Percentiles rank a stretch among this genome's conserved stretches.
These are phyloP conservation scores for Drosophila athabasca DNA, from an alignment of 1,140 invertebrate species.

Conservation along the genomic window DNA sequence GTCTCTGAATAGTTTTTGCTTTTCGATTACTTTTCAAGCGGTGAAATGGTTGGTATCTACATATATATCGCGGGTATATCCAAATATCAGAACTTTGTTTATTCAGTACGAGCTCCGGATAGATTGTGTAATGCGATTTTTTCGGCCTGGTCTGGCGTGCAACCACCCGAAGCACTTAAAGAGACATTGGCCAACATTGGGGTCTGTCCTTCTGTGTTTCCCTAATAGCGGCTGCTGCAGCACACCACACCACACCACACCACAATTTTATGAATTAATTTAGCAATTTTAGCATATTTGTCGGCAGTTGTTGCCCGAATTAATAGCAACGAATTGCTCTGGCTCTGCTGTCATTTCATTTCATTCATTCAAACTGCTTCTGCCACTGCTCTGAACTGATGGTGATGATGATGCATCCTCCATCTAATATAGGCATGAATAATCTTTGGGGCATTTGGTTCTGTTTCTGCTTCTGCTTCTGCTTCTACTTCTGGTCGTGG, in stretches of 20 bases:
- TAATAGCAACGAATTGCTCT: conserved; percentile 63
- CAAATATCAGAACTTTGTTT: conserved; percentile 14
- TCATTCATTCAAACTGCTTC: conserved; percentile 65
- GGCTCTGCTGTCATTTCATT: conserved; percentile 73
- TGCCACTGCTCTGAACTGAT: conserved; percentile 15
- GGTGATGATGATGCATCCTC: conserved; percentile 68
- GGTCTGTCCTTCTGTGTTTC: conserved; percentile 45
- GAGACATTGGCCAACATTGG: conserved; percentile 12
- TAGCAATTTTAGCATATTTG: conserved; percentile 64
- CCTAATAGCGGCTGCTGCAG: conserved; percentile 68
- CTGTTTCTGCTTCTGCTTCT: conserved; percentile 5
- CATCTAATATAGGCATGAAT: conserved; percentile 62
- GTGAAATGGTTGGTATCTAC: background rate
- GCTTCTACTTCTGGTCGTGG: background rate
- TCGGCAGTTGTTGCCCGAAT: conserved; percentile 75
- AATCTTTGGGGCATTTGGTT: conserved; percentile 63
- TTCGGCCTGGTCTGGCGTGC: conserved; percentile 29
- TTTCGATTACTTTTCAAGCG: conserved; percentile 20
- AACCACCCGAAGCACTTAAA: conserved; percentile 37
- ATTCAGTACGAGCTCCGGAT: background rate
- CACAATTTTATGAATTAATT: conserved; percentile 81
- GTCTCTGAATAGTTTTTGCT: no score
- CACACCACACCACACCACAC: no score
- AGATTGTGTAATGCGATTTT: conserved; percentile 9
- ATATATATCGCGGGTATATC: conserved; percentile 1